Base-by-base conservation (phyloP, 2,113 vertebrate genomes). In the Micromys minutus region DNA sequence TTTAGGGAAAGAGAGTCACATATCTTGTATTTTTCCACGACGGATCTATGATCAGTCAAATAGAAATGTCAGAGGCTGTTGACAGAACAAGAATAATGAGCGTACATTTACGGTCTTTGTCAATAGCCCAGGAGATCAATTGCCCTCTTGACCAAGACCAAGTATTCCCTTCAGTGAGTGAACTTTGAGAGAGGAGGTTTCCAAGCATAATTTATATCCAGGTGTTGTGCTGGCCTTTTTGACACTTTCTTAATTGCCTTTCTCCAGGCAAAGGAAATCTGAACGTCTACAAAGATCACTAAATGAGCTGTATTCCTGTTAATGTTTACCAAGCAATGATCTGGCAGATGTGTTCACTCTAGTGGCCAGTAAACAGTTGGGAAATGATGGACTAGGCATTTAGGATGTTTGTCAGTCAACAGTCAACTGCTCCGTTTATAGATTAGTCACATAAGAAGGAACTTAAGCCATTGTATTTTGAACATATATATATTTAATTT, bases 81-180 rank as follows among this genome's bases (percentile, higher is more conserved):
- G 95, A 97, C 88, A 97, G 97, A 96, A 69, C 52, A 97, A 97
- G 95, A 97, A 91, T 91, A 97, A 97, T 95, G 90, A 93, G 71
- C 52, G n/a, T 84, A 42, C 13, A 22, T 96, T 97, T 97, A 94
- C 84, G 88, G 72, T 75, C 85, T 96, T 97, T 94, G 76, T 95
- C 90, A 97, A 80, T 89, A 96, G 76, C 34, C 61, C 75, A 39
- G 52, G 91, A 93, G 81, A 93, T 94, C 87, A 94, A 42, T 42
- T 92, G 71, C 52, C 55, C 39, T 31, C 7, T 75, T 95, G 93
- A 96, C 90, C 84, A 93, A 95, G 83, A 80, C 52, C 79, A 84
- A n/a, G 85, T 92, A 59, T 89, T 93, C 95, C 71, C 89, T 96
- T 50, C 81, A 65, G 47, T 57, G 77, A 74, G 71, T 90, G 80